Conservation (phyloP, 2,888 invertebrate genomes). For the Xanthorhoe spadicearia region DNA sequence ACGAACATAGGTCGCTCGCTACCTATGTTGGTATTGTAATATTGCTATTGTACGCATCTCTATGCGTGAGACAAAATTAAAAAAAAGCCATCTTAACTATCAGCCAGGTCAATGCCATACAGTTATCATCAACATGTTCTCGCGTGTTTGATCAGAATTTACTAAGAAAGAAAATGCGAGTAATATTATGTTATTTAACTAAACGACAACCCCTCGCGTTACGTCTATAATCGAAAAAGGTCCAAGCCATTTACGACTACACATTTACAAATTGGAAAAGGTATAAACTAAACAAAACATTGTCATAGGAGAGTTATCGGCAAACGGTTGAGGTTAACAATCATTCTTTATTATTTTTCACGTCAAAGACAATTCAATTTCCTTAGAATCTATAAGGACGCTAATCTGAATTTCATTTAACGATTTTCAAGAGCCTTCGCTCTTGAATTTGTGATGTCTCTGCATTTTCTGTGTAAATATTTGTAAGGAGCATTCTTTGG, state of each 20-base stretch:
- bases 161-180: neutral
- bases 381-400: neutral
- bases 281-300: neutral
- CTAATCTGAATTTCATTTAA: conserved; percentile 14
- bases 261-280: neutral
- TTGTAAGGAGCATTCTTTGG: conserved; percentile 54
- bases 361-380: neutral
- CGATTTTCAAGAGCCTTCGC: conserved; percentile 8
- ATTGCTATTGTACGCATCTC: no score
- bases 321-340: neutral
- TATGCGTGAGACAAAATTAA: conserved; percentile 13
- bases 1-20: neutral
- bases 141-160: conserved; percentile 4
- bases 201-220: neutral
- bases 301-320: neutral
- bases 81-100: neutral
- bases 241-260: neutral
- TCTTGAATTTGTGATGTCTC: conserved; percentile 37
- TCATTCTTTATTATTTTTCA: neutral
- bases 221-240: neutral
- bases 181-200: neutral
- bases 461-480: conserved; percentile 52
- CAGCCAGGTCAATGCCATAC: conserved; percentile 16
- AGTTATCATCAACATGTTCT: conserved; percentile 10
- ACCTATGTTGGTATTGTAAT: no score